Evolutionary conservation across 2,888 invertebrate species (phyloP).

Genomic region (Drosophila multiciliata): DNA sequence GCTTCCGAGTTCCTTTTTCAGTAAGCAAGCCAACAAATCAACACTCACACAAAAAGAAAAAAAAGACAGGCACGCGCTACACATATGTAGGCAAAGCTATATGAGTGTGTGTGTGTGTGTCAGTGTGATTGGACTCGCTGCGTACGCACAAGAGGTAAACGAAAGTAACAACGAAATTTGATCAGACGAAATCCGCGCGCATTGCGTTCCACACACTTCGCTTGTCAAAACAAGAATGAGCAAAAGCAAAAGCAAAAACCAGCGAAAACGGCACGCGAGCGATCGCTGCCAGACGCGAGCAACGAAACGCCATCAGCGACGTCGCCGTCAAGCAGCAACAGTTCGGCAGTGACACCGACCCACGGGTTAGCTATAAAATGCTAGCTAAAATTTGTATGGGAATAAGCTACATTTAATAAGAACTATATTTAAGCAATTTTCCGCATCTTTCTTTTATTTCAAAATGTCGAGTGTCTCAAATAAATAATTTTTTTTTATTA

Average conservation of each 20-base stretch:
- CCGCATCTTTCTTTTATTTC: background rate
- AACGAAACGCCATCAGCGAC: conserved; percentile 23
- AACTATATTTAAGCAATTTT: background rate
- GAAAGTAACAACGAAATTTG: conserved; percentile 55
- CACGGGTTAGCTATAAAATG: conserved; percentile 3
- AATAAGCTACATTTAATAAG: conserved; percentile 13
- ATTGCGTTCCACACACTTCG: conserved; percentile 66
- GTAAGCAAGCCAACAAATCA: conserved; percentile 12
- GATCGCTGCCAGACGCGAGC: conserved; percentile 50
- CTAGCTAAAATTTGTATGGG: background rate
- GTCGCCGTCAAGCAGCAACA: conserved; percentile 36
- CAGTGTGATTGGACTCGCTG: conserved; percentile 9
- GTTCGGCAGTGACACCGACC: conserved; percentile 22
- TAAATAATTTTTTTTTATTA: background rate
- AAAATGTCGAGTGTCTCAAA: background rate
- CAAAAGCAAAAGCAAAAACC: conserved; percentile 58
- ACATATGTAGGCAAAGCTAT: conserved; percentile 13
- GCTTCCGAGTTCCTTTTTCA: conserved; percentile 21
- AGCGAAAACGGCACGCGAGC: conserved; percentile 62
- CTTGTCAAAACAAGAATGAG: conserved; percentile 76
- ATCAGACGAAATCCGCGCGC: conserved; percentile 44
- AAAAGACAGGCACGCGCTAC: conserved; percentile 9
- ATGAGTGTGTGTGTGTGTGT: background rate
- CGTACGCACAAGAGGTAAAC: conserved; percentile 42
- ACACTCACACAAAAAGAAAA: conserved; percentile 4